phyloP scores from a whole-genome alignment of 2,888 invertebrate genomes.

The Marronus borbonicus region DNA sequence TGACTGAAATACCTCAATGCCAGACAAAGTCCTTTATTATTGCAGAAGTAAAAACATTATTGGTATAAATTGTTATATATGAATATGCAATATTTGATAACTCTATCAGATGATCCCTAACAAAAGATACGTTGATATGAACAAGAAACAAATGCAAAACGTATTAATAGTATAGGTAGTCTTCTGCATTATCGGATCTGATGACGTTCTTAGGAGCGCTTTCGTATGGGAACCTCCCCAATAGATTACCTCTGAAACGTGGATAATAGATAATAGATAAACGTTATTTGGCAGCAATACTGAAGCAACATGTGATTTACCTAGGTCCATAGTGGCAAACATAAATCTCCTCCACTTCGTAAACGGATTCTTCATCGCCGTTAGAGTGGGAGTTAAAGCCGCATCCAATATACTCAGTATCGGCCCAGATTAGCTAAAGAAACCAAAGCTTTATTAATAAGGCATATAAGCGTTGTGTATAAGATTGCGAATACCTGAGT shows the following conservation, averaged over 20 bases:
- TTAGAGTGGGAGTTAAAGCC: slow-evolving; percentile 18
- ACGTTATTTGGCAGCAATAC: too few relatives aligned
- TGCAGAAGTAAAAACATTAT: too few relatives aligned
- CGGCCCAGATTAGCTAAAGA: slow-evolving; percentile 19
- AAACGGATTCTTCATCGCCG: not conserved
- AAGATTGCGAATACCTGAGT: slow-evolving; percentile 1
- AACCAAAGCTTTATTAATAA: not conserved
- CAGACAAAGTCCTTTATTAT: too few relatives aligned
- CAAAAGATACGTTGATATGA: not conserved
- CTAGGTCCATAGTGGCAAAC: slow-evolving; percentile 29
- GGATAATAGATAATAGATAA: not conserved
- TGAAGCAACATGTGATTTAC: not conserved
- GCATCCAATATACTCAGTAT: slow-evolving; percentile 21
- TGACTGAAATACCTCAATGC: too few relatives aligned
- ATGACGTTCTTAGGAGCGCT: not conserved
- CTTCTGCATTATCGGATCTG: not conserved
- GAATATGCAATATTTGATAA: not conserved
- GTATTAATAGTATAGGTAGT: not conserved
- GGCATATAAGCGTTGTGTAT: not conserved
- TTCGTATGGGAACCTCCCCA: slow-evolving; percentile 15
- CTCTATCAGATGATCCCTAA: not conserved
- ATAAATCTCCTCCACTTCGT: slow-evolving; percentile 12
- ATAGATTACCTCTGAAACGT: slow-evolving; percentile 23
- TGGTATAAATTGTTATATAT: not conserved
- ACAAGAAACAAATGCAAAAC: not conserved